Base-by-base conservation (phyloP, 2,113 vertebrate genomes). In the Ameiurus melas region DNA sequence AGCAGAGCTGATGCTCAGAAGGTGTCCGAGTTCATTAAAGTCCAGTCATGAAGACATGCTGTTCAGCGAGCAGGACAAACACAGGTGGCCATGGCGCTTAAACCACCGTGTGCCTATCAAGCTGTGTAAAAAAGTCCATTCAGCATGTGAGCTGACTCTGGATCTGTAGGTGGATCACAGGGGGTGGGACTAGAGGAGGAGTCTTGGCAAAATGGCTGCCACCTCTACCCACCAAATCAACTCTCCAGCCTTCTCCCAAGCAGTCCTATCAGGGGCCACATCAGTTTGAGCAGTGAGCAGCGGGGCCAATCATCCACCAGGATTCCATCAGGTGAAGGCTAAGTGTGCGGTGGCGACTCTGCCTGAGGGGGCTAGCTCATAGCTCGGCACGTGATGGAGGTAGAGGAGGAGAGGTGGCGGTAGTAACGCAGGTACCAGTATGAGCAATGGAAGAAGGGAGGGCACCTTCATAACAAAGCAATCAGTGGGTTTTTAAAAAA, bases 381-480 rank as follows among this genome's bases (percentile, higher is more conserved):
- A 95, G 93, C 92, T 92, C 90, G 93, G 92, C 95, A 93, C 94
- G 92, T 94, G 93, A 93, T 94, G 95, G 91, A 95, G 94, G 93
- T 93, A 94, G 90, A 94, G 93, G 81, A 91, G 93, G 90, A 92
- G 91, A 92, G 58, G 94, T 94, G 89, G 95, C 93, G 94, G 95
- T 94, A 95, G 95, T 94, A 95, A 88, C 93, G 94, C 95, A 95
- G 95, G 95, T 96, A 95, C 95, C 95, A 94, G 94, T 95, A 96
- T 94, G 95, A 95, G 93, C 95, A 96, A 96, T 96, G 95, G 95
- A 96, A 95, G 95, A 96, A 95, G 95, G 94, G 95, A 95, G 95
- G 95, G 95, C 95, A 96, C 95, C 95, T 96, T 96, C 95, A 95
- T 95, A 96, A 96, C 95, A 96, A 96, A 96, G 95, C 95, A 96